phyloP scores from a whole-genome alignment of 2,888 invertebrate species.

The Amphipyra tragopoginis region DNA sequence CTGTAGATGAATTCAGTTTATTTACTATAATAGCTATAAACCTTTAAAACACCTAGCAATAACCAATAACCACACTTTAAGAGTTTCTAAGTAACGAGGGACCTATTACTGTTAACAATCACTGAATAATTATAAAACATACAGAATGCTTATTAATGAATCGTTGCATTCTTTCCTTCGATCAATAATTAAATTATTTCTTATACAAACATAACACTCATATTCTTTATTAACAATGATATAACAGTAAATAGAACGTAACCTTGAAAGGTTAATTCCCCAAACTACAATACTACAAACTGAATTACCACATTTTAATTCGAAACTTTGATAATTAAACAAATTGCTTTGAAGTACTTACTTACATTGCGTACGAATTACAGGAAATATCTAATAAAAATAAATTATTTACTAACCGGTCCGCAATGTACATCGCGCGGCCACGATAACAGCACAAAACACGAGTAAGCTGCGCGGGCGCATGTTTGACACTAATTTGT shows the following conservation, averaged over 20 bases:
- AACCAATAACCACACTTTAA: too few species aligned
- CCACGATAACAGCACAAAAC: constrained; percentile 44
- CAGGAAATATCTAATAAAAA: neutral
- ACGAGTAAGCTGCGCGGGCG: constrained; percentile 53
- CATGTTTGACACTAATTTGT: constrained; percentile 65
- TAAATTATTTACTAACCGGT: constrained; percentile 52
- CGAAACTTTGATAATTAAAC: too few species aligned
- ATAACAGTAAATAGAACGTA: constrained; percentile 9
- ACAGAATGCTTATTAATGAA: too few species aligned
- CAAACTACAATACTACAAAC: constrained; percentile 18
- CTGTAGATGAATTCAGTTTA: too few species aligned
- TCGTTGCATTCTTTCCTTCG: too few species aligned
- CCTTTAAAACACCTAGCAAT: too few species aligned
- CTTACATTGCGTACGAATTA: neutral
- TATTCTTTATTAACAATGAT: constrained; percentile 10
- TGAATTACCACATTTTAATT: neutral
- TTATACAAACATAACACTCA: constrained; percentile 1
- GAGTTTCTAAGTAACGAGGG: too few species aligned
- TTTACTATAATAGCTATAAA: too few species aligned
- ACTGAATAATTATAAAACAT: too few species aligned
- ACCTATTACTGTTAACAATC: too few species aligned
- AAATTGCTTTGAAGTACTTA: too few species aligned
- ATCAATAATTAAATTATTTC: too few species aligned
- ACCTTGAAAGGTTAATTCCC: constrained; percentile 32
- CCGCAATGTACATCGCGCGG: constrained; percentile 49